Conservation (phyloP, 2,797 vertebrate genomes). For the Arctocebus calabarensis region DNA sequence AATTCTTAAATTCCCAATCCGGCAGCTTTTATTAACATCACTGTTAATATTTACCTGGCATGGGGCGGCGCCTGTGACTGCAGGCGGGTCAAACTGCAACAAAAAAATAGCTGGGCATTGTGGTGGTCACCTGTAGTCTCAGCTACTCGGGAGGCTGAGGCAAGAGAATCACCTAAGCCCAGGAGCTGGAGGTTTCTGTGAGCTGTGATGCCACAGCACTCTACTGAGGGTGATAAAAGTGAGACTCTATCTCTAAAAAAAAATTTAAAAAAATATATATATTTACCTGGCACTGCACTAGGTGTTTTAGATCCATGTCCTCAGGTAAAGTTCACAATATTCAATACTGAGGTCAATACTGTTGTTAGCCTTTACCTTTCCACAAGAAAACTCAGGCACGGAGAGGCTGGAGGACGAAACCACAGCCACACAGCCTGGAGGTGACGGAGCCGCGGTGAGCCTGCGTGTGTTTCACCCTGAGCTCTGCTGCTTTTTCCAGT, state of each 20-base stretch:
- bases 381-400: not conserved
- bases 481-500: not conserved
- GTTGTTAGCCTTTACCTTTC: not conserved
- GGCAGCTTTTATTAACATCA: not conserved
- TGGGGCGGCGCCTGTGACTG: too few species aligned
- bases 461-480: not conserved
- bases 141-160: too few species aligned
- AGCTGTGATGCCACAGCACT: too few species aligned
- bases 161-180: too few species aligned
- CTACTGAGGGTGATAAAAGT: too few species aligned
- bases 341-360: not conserved
- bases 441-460: rapidly evolving
- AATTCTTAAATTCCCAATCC: not conserved
- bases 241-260: too few species aligned
- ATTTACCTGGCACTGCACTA: not conserved
- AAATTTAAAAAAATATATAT: too few species aligned
- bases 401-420: not conserved
- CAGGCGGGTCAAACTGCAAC: too few species aligned
- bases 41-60: not conserved
- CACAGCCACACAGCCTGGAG: not conserved
- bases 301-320: not conserved
- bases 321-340: not conserved
- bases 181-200: too few species aligned
- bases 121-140: too few species aligned
- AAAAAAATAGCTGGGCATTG: too few species aligned